Evolutionary conservation across 1,140 invertebrate species (phyloP).

Genomic region (Antheraea mylitta): DNA sequence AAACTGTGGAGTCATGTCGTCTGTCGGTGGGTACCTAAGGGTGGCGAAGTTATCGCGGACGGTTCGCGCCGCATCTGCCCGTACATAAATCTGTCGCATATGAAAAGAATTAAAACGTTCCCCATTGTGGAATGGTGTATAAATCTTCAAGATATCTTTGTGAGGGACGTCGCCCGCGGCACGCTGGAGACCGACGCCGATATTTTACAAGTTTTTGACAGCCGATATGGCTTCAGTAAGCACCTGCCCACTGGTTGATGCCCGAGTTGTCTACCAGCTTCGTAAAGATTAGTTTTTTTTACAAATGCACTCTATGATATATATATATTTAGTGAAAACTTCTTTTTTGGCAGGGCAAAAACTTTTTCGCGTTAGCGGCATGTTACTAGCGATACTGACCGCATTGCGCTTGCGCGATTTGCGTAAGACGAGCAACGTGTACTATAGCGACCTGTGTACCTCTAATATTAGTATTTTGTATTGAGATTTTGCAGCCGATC

Average conservation of each 20-base stretch:
- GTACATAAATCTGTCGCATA: conserved; percentile 71
- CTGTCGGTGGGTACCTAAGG: conserved; percentile 10
- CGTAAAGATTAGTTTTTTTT: not conserved
- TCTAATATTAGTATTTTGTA: too few relatives aligned
- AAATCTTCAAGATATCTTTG: conserved; percentile 74
- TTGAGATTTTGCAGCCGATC: too few relatives aligned
- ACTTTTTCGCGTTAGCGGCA: too few relatives aligned
- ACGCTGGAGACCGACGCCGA: conserved; percentile 44
- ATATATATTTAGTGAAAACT: too few relatives aligned
- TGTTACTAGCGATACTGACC: too few relatives aligned
- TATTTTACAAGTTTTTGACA: conserved; percentile 81
- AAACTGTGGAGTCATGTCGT: not conserved
- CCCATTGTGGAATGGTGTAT: conserved; percentile 68
- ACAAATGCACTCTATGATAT: too few relatives aligned
- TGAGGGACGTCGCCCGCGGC: conserved; percentile 57
- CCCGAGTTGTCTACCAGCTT: not conserved
- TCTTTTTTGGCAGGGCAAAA: too few relatives aligned
- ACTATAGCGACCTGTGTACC: too few relatives aligned
- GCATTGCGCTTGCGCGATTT: too few relatives aligned
- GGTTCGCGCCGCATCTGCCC: conserved; percentile 49
- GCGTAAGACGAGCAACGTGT: too few relatives aligned
- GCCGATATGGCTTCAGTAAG: conserved; percentile 62
- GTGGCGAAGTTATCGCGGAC: conserved; percentile 38
- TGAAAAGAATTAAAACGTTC: conserved; percentile 77
- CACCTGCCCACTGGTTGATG: conserved; percentile 31